phyloP scores from a whole-genome alignment of 2,113 vertebrate genomes.

The Halcyon senegalensis region DNA sequence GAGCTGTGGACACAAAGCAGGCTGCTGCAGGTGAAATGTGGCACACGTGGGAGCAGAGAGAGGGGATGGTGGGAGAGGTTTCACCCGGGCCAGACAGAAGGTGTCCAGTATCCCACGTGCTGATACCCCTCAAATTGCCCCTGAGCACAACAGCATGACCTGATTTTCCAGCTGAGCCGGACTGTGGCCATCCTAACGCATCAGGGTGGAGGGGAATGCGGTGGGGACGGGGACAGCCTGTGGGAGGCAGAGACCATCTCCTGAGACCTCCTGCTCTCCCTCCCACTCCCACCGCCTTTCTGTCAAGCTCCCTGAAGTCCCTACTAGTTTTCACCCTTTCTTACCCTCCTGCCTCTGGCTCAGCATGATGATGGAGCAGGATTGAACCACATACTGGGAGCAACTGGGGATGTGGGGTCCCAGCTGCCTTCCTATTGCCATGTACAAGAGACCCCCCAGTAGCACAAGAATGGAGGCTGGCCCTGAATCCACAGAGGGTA shows the following conservation, averaged over 20 bases:
- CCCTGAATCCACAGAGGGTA: background rate
- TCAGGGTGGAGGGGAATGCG: background rate
- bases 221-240: background rate
- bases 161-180: constrained; percentile 35
- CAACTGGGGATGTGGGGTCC: background rate
- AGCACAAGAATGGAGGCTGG: background rate
- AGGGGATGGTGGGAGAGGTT: background rate
- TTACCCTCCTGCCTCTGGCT: background rate
- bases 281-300: background rate
- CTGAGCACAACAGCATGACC: background rate
- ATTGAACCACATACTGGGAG: background rate
- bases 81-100: background rate
- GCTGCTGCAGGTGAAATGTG: background rate
- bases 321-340: background rate
- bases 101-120: background rate
- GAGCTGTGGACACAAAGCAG: background rate
- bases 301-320: background rate
- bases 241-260: background rate
- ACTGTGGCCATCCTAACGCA: background rate
- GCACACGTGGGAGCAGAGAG: background rate
- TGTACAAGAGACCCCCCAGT: background rate
- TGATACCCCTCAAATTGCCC: background rate
- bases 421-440: background rate
- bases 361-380: accelerated
- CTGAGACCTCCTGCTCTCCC: background rate